These are phyloP conservation scores for Catharus minimus DNA, from an alignment of 2,113 vertebrate species.

Conservation along the genomic window DNA sequence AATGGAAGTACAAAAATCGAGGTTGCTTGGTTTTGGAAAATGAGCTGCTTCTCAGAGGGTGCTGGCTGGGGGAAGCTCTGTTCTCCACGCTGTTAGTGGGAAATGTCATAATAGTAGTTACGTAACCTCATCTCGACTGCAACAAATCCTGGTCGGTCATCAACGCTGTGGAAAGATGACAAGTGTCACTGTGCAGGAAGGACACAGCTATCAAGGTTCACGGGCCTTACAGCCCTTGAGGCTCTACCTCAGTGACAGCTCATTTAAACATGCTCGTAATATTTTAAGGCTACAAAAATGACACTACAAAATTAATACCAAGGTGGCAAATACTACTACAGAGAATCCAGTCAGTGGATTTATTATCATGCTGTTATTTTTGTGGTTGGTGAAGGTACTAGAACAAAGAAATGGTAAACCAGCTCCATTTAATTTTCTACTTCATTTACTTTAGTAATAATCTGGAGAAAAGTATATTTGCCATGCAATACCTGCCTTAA, in stretches of 20 bases:
- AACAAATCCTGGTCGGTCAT: constrained; percentile 83
- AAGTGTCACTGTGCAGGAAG: not conserved
- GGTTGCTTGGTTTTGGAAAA: not conserved
- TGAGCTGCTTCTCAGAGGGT: not conserved
- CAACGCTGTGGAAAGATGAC: constrained; percentile 71
- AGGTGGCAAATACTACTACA: not conserved
- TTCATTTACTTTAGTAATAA: not conserved
- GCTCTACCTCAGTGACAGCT: not conserved
- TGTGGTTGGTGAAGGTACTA: not conserved
- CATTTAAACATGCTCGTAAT: not conserved
- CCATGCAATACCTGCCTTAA: not conserved
- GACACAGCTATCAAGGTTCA: not conserved
- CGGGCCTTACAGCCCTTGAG: no score
- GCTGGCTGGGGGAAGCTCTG: not conserved
- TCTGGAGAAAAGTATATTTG: not conserved
- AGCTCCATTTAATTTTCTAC: not conserved
- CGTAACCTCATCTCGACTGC: constrained; percentile 86
- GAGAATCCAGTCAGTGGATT: not conserved
- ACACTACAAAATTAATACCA: not conserved
- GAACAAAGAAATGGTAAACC: not conserved
- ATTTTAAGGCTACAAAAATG: not conserved
- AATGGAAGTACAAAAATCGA: not conserved
- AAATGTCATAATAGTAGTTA: constrained; percentile 92
- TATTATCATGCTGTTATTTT: not conserved
- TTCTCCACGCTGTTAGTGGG: constrained; percentile 70